These are phyloP conservation scores for Zosterops japonicus DNA, from an alignment of 2,113 vertebrate species.

Conservation along the genomic window DNA sequence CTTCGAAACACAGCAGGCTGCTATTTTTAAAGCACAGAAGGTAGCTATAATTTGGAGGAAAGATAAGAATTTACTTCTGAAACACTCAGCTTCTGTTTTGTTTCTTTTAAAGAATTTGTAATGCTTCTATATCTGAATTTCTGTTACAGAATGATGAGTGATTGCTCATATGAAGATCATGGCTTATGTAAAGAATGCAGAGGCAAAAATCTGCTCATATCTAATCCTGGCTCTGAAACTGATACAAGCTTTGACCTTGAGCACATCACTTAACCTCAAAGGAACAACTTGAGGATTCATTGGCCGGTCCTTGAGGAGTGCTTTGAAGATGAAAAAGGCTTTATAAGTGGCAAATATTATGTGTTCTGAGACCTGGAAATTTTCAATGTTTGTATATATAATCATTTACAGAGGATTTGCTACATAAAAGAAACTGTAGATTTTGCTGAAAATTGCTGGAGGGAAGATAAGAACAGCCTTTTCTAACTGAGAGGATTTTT, in stretches of 20 bases:
- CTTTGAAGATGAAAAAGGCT: constrained; percentile 62
- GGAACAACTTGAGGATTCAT: constrained; percentile 39
- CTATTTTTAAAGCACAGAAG: background rate
- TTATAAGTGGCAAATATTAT: constrained; percentile 25
- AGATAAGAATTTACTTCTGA: background rate
- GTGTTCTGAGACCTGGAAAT: constrained; percentile 34
- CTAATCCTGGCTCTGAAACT: background rate
- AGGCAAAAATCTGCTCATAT: constrained; percentile 21
- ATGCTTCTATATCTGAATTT: background rate
- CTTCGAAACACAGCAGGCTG: background rate
- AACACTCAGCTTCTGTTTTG: background rate
- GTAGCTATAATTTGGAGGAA: background rate
- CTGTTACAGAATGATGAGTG: background rate
- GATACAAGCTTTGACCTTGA: constrained; percentile 42
- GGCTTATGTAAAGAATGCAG: background rate
- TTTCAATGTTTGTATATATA: constrained; percentile 53
- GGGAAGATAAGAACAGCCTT: constrained; percentile 22
- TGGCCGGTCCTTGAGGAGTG: background rate
- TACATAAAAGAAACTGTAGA: constrained; percentile 26
- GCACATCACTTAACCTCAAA: constrained; percentile 44
- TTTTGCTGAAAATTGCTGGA: constrained; percentile 31
- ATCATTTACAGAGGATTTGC: constrained; percentile 46
- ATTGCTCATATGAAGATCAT: background rate
- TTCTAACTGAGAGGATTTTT: background rate
- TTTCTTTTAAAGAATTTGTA: background rate